Percentiles rank a stretch among this genome's conserved stretches.
Evolutionary conservation across 2,797 vertebrate genomes (phyloP).

Genomic region (Periparus ater): DNA sequence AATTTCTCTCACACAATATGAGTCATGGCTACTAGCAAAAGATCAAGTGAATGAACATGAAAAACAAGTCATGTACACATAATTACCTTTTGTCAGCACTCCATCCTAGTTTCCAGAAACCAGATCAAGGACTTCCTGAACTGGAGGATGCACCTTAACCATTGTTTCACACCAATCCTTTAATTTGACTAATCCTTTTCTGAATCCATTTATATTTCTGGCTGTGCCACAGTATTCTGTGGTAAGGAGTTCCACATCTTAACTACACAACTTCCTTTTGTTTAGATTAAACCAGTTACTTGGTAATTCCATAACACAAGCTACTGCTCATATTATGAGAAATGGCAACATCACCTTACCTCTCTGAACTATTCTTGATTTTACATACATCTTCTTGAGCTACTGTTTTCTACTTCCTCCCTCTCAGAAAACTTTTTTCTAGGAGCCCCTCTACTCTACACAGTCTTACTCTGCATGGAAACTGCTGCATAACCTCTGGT

Average conservation of each 20-base stretch:
- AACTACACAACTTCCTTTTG: not conserved
- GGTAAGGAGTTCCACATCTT: not conserved
- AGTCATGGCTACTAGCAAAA: not conserved
- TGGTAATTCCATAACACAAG: not conserved
- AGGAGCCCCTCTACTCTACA: not conserved
- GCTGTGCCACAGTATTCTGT: not conserved
- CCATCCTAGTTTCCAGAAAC: not conserved
- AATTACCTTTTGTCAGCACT: not conserved
- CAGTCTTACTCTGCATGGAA: not conserved
- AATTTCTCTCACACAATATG: fast-evolving
- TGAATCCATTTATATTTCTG: not conserved
- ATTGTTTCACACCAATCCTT: not conserved
- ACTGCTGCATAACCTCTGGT: not conserved
- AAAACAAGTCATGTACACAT: not conserved
- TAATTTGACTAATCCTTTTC: not conserved
- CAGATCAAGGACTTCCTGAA: not conserved
- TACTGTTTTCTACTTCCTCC: not conserved
- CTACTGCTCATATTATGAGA: not conserved
- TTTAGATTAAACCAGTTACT: not conserved
- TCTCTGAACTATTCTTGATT: not conserved
- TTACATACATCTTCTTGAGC: not conserved
- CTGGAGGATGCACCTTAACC: slow-evolving; percentile 14
- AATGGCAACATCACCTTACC: not conserved
- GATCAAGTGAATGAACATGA: not conserved
- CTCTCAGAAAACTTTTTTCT: not conserved